These are phyloP conservation scores for Tupiocoris notatus DNA, from an alignment of 2,888 invertebrate genomes.

Conservation along the genomic window DNA sequence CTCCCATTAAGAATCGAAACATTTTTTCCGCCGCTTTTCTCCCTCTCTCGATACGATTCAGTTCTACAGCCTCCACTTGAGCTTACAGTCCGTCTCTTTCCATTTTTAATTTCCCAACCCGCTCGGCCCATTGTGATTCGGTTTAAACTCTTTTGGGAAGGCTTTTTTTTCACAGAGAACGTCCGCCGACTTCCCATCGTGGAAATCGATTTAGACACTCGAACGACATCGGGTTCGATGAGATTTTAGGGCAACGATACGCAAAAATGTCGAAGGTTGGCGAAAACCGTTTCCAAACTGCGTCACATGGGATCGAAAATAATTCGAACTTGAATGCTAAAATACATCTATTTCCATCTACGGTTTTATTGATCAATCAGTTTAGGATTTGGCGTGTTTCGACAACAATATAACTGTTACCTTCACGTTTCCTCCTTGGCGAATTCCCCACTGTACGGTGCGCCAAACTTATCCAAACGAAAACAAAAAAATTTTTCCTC, in stretches of 20 bases:
- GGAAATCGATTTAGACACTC: background rate
- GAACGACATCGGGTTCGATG: background rate
- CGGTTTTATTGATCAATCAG: too few species aligned
- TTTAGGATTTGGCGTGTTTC: too few species aligned
- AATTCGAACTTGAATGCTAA: too few species aligned
- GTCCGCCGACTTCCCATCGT: background rate
- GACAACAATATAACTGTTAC: too few species aligned
- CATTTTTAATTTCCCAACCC: constrained; percentile 31
- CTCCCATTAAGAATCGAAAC: constrained; percentile 38
- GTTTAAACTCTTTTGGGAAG: constrained; percentile 3
- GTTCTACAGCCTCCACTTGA: constrained; percentile 17
- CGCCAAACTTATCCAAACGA: too few species aligned
- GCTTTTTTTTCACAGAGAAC: constrained; percentile 13
- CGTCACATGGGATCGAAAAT: background rate
- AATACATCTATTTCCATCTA: too few species aligned
- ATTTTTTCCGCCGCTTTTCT: constrained; percentile 38
- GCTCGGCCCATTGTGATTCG: constrained; percentile 28
- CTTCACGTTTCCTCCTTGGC: too few species aligned
- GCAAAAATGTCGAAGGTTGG: background rate
- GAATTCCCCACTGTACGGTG: too few species aligned
- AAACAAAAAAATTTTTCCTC: too few species aligned
- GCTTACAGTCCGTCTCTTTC: constrained; percentile 25
- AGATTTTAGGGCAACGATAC: background rate
- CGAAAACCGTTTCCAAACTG: background rate
- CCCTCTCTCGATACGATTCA: constrained; percentile 11